Evolutionary conservation across 2,113 vertebrate genomes (phyloP).

Genomic region (Clinocottus analis): DNA sequence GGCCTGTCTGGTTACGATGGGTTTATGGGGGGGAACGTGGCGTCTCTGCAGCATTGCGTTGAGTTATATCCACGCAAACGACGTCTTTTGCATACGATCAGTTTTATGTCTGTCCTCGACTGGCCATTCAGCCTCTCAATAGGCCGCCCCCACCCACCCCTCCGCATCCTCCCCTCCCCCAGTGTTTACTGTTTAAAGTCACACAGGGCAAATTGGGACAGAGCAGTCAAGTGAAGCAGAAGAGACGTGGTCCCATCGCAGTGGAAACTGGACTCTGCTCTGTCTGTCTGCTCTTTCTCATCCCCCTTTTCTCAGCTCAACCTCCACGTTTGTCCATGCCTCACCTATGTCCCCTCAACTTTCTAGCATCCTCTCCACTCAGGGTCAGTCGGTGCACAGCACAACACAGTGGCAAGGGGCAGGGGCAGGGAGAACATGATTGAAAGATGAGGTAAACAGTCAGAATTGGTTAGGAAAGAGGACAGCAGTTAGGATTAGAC

Average conservation of each 20-base stretch:
- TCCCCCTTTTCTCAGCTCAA: conserved; percentile 14
- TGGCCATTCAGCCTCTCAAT: conserved; percentile 44
- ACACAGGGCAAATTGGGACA: conserved; percentile 81
- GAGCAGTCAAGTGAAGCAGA: conserved; percentile 77
- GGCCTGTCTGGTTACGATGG: conserved; percentile 65
- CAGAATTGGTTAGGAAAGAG: conserved; percentile 74
- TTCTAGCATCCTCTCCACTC: conserved; percentile 22
- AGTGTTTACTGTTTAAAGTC: conserved; percentile 81
- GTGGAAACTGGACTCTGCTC: conserved; percentile 65
- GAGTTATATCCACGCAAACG: conserved; percentile 56
- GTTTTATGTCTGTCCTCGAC: conserved; percentile 44
- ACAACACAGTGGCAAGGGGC: conserved; percentile 31
- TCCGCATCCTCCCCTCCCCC: conserved; percentile 71
- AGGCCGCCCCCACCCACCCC: not conserved
- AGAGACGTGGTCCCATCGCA: conserved; percentile 67
- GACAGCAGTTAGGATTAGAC: conserved; percentile 82
- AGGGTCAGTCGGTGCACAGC: conserved; percentile 10
- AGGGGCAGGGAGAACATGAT: conserved; percentile 58
- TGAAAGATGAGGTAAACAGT: conserved; percentile 79
- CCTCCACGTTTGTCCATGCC: conserved; percentile 52
- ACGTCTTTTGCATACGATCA: conserved; percentile 57
- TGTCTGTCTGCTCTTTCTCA: conserved; percentile 36
- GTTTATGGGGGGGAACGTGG: conserved; percentile 67
- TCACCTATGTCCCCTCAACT: conserved; percentile 46
- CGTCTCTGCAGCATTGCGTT: conserved; percentile 45